phyloP scores from a whole-genome alignment of 2,113 vertebrate species.

The Triplophysa rosa region DNA sequence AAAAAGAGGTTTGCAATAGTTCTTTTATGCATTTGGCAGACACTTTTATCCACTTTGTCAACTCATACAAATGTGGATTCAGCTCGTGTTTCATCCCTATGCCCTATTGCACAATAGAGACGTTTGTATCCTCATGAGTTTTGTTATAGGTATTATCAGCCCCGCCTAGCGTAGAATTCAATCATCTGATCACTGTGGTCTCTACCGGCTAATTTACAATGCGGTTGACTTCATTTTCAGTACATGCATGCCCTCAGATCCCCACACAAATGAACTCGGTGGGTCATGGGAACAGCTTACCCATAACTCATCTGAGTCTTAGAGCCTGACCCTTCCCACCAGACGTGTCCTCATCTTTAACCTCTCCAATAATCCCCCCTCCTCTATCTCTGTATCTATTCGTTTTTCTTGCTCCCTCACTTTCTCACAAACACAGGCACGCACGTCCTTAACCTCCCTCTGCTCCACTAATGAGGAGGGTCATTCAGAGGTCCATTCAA shows the following conservation, averaged over 20 bases:
- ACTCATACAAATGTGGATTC: not conserved
- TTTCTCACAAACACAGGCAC: not conserved
- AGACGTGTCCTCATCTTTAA: conserved; percentile 42
- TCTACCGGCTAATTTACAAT: conserved; percentile 34
- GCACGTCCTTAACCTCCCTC: conserved; percentile 48
- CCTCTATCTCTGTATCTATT: not conserved
- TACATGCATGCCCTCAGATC: conserved; percentile 30
- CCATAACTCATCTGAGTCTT: conserved; percentile 29
- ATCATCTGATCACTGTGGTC: conserved; percentile 14
- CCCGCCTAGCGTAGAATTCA: not conserved
- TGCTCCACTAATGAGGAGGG: conserved; percentile 65
- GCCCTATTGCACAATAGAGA: conserved; percentile 12
- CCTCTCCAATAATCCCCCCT: conserved; percentile 31
- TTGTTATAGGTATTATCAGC: conserved; percentile 22
- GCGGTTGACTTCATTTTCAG: conserved; percentile 46
- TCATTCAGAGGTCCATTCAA: conserved; percentile 59
- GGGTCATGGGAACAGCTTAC: conserved; percentile 43
- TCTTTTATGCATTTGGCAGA: too few relatives aligned
- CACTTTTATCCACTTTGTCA: not conserved
- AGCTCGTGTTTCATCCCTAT: conserved; percentile 4
- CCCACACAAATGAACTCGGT: conserved; percentile 26
- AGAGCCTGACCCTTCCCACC: conserved; percentile 34
- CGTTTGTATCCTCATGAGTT: not conserved
- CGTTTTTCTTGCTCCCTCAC: not conserved
- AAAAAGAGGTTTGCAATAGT: too few relatives aligned